Evolutionary conservation across 2,888 invertebrate genomes (phyloP).

Genomic region (Euclidia mi): DNA sequence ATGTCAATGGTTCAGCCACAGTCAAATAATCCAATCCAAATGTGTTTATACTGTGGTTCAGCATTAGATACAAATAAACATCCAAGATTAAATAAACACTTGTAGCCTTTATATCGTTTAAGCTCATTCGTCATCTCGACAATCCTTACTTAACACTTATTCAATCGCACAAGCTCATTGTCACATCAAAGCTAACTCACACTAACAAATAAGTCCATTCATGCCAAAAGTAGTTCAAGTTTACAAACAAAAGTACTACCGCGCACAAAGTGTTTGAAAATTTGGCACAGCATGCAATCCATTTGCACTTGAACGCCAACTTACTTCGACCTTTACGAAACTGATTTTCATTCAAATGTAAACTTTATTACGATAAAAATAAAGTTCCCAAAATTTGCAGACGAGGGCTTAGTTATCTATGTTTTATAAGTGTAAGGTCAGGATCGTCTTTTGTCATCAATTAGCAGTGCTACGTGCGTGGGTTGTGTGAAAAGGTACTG

Average conservation of each 20-base stretch:
- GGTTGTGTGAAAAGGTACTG: conserved; percentile 61
- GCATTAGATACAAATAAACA: no score
- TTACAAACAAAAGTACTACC: conserved; percentile 76
- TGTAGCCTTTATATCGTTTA: no score
- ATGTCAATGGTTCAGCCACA: no score
- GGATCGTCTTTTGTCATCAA: conserved; percentile 67
- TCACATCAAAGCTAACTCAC: conserved; percentile 36
- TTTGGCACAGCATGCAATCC: conserved; percentile 70
- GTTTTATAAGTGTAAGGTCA: conserved; percentile 65
- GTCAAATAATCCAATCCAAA: no score
- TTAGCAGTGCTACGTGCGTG: conserved; percentile 66
- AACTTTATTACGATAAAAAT: conserved; percentile 41
- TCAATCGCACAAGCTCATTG: conserved; percentile 14
- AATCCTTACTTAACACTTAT: not conserved
- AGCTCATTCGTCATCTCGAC: no score
- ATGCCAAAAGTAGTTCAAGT: conserved; percentile 83
- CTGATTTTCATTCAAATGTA: conserved; percentile 32
- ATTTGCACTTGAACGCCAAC: conserved; percentile 61
- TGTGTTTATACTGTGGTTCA: no score
- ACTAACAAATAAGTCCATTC: conserved; percentile 74
- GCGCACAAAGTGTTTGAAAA: conserved; percentile 62
- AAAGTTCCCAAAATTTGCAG: conserved; percentile 14
- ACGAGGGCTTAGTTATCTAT: conserved; percentile 15
- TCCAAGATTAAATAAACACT: no score
- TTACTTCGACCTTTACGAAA: conserved; percentile 18